A percentile compares a stretch with the other conserved stretches of the same genome.
These are phyloP conservation scores for Sicus ferrugineus DNA, from an alignment of 2,888 invertebrate species.

Conservation along the genomic window DNA sequence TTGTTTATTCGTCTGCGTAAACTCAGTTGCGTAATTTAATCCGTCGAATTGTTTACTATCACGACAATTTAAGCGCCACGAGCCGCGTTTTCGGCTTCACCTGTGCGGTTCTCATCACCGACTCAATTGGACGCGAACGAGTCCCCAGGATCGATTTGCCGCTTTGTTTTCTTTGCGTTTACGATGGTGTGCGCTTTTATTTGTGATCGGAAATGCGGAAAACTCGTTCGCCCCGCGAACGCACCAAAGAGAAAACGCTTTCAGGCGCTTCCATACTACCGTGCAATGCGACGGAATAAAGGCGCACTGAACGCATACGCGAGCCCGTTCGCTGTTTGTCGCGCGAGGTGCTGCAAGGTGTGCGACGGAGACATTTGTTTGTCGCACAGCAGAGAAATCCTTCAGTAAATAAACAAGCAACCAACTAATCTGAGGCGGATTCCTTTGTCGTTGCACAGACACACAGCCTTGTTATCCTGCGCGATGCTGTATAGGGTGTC, in stretches of 20 bases:
- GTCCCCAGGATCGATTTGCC: constrained; percentile 27
- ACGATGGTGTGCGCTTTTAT: constrained; percentile 46
- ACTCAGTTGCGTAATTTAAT: constrained; percentile 12
- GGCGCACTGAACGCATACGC: constrained; percentile 4
- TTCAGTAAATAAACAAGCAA: constrained; percentile 23
- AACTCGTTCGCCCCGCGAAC: constrained; percentile 36
- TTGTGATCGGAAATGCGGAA: constrained; percentile 57
- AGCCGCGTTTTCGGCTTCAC: constrained; percentile 31
- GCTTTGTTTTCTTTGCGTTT: constrained; percentile 28
- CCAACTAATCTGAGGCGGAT: constrained; percentile 23
- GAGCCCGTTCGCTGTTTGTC: not conserved
- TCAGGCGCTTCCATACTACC: not conserved
- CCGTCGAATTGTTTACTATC: constrained; percentile 28
- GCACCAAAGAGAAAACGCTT: not conserved
- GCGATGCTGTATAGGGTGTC: not conserved
- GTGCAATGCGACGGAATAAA: not conserved
- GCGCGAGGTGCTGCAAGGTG: constrained; percentile 5
- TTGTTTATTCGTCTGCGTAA: too few species aligned
- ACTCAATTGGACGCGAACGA: constrained; percentile 9
- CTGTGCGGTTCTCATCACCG: constrained; percentile 34
- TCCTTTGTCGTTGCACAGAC: constrained; percentile 8
- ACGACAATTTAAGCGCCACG: constrained; percentile 21
- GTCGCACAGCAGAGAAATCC: constrained; percentile 29
- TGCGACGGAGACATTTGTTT: not conserved
- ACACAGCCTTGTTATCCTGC: constrained; percentile 6